Base-by-base conservation (phyloP, 2,888 invertebrate species). In the Parapristionchus giblindavisi region DNA sequence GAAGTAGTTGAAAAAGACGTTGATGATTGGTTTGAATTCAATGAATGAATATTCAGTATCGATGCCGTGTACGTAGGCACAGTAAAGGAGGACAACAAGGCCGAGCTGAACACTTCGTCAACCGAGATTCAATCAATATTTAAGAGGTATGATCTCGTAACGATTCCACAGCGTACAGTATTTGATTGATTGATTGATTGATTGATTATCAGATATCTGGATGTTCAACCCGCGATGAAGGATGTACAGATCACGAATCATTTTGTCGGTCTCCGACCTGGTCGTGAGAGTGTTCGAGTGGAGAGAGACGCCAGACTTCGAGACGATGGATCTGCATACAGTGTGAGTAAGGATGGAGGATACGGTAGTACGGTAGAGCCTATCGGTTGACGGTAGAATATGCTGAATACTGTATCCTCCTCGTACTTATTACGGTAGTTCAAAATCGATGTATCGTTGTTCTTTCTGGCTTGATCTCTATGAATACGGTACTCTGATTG, bases 21-120 rank as follows among this genome's bases (percentile, higher is more conserved):
- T n/a, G n/a, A n/a, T n/a, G n/a, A n/a, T n/a, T n/a, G n/a, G n/a
- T n/a, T n/a, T n/a, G n/a, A n/a, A n/a, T n/a, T n/a, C n/a, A n/a
- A n/a, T n/a, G 56, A n/a, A 11, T 36, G 61, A 58, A 24, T 34
- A 75, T 80, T 72, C 40, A 81, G 80, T 17, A 78, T 79, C 27
- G 77, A 81, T 48, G 76, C 77, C 0, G 81, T 82, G 14, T 78
- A 76, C 60, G 77, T 82, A 72, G 82, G 82, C 21, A 78, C 82
- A 6, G 79, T 81, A 21, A 82, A 81, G 68, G 75, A 80, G 54
- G 75, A 68, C 17, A 76, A 77, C 17, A 72, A 72, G n/a, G 77
- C 40, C 38, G 76, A 75, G 5, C 48, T n/a, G 21, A 66, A 73
- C n/a, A 76, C 76, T 29, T 75, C 78, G 8, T 72, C 77, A 11